phyloP scores from a whole-genome alignment of 2,888 invertebrate genomes.

The Eupithecia pulchellata region DNA sequence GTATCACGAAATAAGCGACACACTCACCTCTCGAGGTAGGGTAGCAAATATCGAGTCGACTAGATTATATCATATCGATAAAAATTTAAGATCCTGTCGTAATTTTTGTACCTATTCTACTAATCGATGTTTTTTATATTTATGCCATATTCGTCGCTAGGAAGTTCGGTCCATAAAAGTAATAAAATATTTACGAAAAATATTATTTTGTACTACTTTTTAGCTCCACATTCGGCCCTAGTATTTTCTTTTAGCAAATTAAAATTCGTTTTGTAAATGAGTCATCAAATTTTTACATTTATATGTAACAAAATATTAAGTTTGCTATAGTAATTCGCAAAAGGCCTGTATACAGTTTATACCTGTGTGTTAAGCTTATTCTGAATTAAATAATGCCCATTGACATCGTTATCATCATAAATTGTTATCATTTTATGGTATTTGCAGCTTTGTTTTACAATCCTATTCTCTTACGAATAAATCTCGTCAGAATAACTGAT shows the following conservation, averaged over 20 bases:
- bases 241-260: no score
- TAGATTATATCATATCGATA: neutral
- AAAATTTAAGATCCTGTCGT: neutral
- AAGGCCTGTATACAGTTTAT: neutral
- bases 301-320: neutral
- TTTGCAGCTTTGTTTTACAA: conserved; percentile 38
- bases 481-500: conserved; percentile 29
- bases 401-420: conserved; percentile 20
- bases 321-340: neutral
- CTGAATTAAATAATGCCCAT: conserved; percentile 19
- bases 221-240: no score
- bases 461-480: conserved; percentile 38
- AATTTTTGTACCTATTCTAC: neutral
- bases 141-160: no score
- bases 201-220: no score
- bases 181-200: no score
- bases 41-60: neutral
- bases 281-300: neutral
- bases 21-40: conserved; percentile 48
- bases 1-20: conserved; percentile 54
- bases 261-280: no score
- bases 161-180: no score
- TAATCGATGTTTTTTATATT: no score
- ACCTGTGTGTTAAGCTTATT: neutral
- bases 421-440: conserved; percentile 33